Base-by-base conservation (phyloP, 2,797 vertebrate genomes). In the Cyclura pinguis region DNA sequence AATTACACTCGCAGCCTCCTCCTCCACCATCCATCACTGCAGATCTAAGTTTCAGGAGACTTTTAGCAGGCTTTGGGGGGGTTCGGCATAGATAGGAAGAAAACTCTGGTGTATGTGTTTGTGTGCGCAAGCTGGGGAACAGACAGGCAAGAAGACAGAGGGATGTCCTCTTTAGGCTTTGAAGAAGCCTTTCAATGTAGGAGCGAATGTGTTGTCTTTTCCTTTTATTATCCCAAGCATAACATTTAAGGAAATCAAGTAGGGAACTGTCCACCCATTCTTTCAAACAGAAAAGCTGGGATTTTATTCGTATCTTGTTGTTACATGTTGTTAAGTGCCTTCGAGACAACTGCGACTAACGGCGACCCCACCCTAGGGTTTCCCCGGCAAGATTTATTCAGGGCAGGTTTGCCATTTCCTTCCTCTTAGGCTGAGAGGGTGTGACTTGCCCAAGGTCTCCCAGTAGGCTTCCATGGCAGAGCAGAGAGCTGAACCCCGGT, bases 1-100 rank as follows among this genome's bases (percentile, higher is more conserved):
- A 94, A 94, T 94, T 29, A 91, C 94, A 87, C 92, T 95, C 93
- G 52, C 88, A 92, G 89, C 94, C 94, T 90, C 84, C 89, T 74
- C 52, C 84, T 35, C 6, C 47, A 92, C 89, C 94, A 92, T 89
- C 94, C 91, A 4, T 95, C 90, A 86, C 87, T 84, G 80, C 84
- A 93, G 47, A 93, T 92, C 89, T 94, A 0, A 0, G 47, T 0
- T 84, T 73, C 87, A 57, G 84, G 90, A 92, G 90, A 42, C 92
- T 88, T 86, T 69, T 32, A 69, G 32, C 9, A 32, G 67, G 10
- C 7, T 69, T 12, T 0, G 55, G 0, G 9, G 67, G 38, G 42
- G 13, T 4, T 6, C 59, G 32, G 24, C 3, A 59, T 38, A 35
- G 72, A 80, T 20, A 55, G 0, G 59, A 72, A 50, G 84, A 35